Conservation (phyloP, 2,797 vertebrate species). For the Enteromius unitaeniatus region DNA sequence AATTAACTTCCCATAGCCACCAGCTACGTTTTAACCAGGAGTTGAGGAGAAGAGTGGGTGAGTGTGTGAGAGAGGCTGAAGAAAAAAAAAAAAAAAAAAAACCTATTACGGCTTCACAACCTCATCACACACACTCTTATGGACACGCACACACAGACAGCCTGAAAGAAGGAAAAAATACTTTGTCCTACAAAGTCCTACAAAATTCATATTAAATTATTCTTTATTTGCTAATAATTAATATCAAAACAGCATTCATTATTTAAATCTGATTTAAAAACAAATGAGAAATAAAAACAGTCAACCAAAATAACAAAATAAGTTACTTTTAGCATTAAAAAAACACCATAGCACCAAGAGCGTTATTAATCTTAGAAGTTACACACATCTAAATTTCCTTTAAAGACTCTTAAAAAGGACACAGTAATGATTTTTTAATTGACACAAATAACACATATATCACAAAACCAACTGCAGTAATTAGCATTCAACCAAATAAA, state of each 20-base stretch:
- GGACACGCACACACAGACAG: constrained; percentile 18
- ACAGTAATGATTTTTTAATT: constrained; percentile 47
- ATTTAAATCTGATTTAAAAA: constrained; percentile 19
- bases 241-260: neutral
- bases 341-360: neutral
- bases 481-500: constrained; percentile 73
- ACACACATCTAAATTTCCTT: constrained; percentile 50
- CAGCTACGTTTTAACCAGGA: constrained; percentile 83
- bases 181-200: constrained; percentile 7
- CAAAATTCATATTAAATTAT: neutral
- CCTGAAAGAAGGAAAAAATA: neutral
- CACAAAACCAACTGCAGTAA: constrained; percentile 76
- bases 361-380: neutral
- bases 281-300: neutral
- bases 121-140: constrained; percentile 50
- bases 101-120: constrained; percentile 80
- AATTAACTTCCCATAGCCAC: constrained; percentile 92
- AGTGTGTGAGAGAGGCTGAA: constrained; percentile 60
- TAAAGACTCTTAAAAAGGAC: constrained; percentile 49
- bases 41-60: constrained; percentile 68
- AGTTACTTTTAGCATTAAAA: neutral
- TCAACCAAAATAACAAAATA: neutral
- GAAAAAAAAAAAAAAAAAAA: constrained; percentile 64
- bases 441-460: constrained; percentile 56
- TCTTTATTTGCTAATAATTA: neutral